These are phyloP conservation scores for Leptopilina syphax DNA, from an alignment of 2,888 invertebrate species.

Conservation along the genomic window DNA sequence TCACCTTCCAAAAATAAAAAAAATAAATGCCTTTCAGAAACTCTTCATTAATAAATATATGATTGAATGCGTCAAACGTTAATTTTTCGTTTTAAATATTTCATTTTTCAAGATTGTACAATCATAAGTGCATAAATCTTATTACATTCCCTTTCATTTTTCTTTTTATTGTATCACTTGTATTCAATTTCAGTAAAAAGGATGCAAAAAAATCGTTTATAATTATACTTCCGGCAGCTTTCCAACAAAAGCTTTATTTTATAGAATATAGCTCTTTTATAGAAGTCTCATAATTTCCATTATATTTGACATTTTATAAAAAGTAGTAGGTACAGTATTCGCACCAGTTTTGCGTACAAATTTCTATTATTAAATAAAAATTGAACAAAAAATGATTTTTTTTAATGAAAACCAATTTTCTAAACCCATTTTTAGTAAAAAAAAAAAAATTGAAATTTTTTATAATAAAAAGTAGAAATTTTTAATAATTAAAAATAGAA, in stretches of 20 bases:
- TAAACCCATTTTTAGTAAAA: no score
- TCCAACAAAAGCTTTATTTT: no score
- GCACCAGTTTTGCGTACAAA: no score
- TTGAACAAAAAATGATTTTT: no score
- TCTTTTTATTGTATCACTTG: background rate
- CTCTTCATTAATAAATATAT: background rate
- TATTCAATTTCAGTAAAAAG: background rate
- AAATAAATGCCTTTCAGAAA: background rate
- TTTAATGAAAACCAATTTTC: no score
- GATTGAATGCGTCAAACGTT: background rate
- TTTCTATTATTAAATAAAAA: no score
- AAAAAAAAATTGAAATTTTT: background rate
- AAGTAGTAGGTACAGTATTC: no score
- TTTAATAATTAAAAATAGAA: no score
- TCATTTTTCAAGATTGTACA: background rate
- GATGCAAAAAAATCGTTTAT: no score
- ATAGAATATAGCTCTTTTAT: no score
- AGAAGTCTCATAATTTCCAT: no score
- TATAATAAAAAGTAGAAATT: background rate
- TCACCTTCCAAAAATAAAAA: background rate
- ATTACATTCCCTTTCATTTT: background rate
- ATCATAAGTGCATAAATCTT: background rate
- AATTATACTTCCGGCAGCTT: background rate
- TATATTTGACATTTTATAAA: no score
- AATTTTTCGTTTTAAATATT: background rate